These are phyloP conservation scores for Fringilla coelebs DNA, from an alignment of 2,797 vertebrate genomes.

Conservation along the genomic window DNA sequence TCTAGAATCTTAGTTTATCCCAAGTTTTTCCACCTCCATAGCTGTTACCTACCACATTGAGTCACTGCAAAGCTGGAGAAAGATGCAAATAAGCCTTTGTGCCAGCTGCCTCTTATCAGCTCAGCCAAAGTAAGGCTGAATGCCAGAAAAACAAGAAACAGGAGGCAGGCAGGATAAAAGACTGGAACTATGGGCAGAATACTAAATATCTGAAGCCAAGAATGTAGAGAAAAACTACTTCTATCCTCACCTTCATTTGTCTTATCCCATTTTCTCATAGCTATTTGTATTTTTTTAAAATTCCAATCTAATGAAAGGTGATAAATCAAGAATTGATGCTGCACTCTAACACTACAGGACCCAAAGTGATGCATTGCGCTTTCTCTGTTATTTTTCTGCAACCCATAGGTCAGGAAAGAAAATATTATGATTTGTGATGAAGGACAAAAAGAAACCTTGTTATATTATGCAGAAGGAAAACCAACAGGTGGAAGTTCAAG, in stretches of 20 bases:
- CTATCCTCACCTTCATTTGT: not conserved
- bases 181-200: slow-evolving; percentile 1
- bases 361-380: not conserved
- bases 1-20: not conserved
- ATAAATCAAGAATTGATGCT: not conserved
- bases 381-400: not conserved
- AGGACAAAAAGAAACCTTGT: not conserved
- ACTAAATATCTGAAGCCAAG: not conserved
- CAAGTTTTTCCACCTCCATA: not conserved
- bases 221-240: not conserved
- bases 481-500: not conserved
- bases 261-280: not conserved
- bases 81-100: not conserved
- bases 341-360: not conserved
- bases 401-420: not conserved
- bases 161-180: slow-evolving; percentile 28
- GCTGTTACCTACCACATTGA: not conserved
- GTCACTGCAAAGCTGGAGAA: not conserved
- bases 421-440: not conserved
- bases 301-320: not conserved
- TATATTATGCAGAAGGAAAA: not conserved
- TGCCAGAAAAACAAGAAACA: slow-evolving; percentile 47
- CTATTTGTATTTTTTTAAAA: not conserved
- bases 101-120: slow-evolving; percentile 46
- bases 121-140: slow-evolving; percentile 32